Conservation (phyloP, 2,888 invertebrate genomes). For the Ornithoptera alexandrae region DNA sequence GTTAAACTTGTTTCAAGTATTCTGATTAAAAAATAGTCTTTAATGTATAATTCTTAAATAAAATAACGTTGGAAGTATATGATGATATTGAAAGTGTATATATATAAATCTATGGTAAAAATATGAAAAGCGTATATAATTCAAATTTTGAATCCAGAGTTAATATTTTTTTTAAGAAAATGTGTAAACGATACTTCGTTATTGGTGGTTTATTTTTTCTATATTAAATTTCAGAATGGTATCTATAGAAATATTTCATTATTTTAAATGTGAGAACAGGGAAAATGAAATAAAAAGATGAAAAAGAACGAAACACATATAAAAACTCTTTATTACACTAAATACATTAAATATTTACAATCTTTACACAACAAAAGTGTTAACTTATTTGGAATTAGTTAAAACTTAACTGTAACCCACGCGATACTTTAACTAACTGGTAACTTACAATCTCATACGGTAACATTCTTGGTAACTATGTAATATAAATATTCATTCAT, state of each 20-base stretch:
- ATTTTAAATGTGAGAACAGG: not conserved
- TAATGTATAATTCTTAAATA: no score
- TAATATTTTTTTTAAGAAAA: no score
- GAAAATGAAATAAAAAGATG: not conserved
- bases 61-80: no score
- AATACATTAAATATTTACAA: conserved; percentile 38
- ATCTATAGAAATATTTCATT: no score
- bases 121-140: no score
- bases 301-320: conserved; percentile 1
- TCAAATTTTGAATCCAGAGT: no score
- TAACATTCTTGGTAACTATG: conserved; percentile 46
- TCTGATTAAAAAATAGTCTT: no score
- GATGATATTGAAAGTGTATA: no score
- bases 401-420: conserved; percentile 5
- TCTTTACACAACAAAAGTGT: conserved; percentile 26
- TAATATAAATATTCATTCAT: conserved; percentile 31
- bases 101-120: no score
- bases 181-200: no score
- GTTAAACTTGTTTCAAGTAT: not conserved
- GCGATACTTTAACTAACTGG: not conserved
- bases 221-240: no score
- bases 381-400: conserved; percentile 6
- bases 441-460: conserved; percentile 32
- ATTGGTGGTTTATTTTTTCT: no score
- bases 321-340: conserved; percentile 35